A percentile compares a stretch with the other conserved stretches of the same genome.
phyloP scores from a whole-genome alignment of 2,797 vertebrate species.

The Tamandua tetradactyla region DNA sequence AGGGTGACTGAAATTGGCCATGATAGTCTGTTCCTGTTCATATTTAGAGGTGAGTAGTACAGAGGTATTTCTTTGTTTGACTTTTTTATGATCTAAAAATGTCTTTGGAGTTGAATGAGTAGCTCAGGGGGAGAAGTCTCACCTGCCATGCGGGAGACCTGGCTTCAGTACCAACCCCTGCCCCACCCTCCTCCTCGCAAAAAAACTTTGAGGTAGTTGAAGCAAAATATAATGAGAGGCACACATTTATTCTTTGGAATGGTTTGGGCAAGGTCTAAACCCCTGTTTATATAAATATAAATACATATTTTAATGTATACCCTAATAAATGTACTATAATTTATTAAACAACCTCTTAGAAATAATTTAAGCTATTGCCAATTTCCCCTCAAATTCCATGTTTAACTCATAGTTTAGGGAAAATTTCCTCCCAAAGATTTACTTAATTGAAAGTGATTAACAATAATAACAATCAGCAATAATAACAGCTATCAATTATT shows the following conservation, averaged over 20 bases:
- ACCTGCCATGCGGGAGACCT: no score
- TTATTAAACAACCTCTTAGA: neutral
- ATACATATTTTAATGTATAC: no score
- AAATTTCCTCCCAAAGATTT: neutral
- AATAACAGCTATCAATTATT: neutral
- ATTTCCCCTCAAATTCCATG: neutral
- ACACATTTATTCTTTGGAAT: neutral
- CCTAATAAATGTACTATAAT: no score
- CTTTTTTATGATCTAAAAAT: neutral
- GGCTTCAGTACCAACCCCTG: no score
- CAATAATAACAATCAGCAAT: neutral
- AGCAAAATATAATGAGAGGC: neutral
- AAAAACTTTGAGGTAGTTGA: neutral
- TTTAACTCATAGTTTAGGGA: neutral
- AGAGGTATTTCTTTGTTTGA: neutral
- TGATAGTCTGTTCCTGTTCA: neutral
- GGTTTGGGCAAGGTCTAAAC: neutral
- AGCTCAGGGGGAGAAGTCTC: no score
- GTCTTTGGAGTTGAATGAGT: no score
- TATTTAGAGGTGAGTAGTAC: neutral
- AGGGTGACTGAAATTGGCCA: neutral
- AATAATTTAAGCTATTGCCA: neutral
- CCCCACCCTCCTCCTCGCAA: no score
- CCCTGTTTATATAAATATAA: neutral
- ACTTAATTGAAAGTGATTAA: neutral